Conservation (phyloP, 1,140 invertebrate species). For the Ylistrum balloti region DNA sequence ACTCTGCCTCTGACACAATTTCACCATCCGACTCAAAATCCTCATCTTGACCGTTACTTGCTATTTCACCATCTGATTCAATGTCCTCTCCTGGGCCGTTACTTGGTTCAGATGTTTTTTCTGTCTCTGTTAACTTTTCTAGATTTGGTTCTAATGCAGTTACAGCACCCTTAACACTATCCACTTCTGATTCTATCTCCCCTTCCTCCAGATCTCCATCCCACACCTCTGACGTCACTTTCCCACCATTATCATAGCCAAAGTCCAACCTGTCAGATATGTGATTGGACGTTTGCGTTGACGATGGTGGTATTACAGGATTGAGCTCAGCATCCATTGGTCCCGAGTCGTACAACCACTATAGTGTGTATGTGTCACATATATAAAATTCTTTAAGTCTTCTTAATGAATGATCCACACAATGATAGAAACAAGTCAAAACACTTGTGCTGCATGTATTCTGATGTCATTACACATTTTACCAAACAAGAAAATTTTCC, state of each 20-base stretch:
- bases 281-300: constrained; percentile 70
- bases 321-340: not conserved
- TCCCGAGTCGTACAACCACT: not conserved
- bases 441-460: not conserved
- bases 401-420: not conserved
- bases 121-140: constrained; percentile 28
- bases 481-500: too few relatives aligned
- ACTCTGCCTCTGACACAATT: constrained; percentile 5
- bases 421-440: not conserved
- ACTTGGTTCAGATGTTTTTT: constrained; percentile 13
- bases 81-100: not conserved
- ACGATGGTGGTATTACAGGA: constrained; percentile 56
- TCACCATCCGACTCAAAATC: not conserved
- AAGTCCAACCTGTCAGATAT: constrained; percentile 65
- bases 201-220: constrained; percentile 59
- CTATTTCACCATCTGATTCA: not conserved
- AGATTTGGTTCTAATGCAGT: constrained; percentile 41
- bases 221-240: not conserved
- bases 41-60: not conserved
- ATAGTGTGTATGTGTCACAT: not conserved
- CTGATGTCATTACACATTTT: not conserved
- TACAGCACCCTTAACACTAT: constrained; percentile 51
- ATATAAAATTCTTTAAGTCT: not conserved
- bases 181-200: constrained; percentile 49
- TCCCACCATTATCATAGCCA: constrained; percentile 66